Evolutionary conservation across 2,888 invertebrate species (phyloP).

Genomic region (Rosalia funebris): DNA sequence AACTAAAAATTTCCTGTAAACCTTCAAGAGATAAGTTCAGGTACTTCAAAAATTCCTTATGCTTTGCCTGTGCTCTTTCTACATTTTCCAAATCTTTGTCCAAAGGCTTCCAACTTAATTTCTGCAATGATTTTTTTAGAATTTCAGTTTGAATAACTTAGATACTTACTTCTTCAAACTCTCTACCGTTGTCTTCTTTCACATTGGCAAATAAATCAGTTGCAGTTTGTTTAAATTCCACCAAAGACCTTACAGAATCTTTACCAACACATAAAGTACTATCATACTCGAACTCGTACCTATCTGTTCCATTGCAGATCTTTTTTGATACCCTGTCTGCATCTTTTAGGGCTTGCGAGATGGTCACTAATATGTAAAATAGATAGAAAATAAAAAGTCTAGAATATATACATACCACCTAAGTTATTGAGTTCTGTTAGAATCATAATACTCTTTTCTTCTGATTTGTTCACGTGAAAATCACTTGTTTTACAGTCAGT

Average conservation of each 20-base stretch:
- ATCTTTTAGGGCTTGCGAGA: slow-evolving; percentile 1
- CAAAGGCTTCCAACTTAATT: background rate
- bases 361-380: background rate
- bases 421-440: background rate
- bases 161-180: background rate
- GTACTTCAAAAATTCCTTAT: background rate
- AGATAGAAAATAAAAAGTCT: background rate
- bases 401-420: background rate
- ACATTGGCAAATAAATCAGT: slow-evolving; percentile 3
- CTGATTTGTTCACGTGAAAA: background rate
- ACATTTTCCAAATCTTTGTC: background rate
- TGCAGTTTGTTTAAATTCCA: slow-evolving; percentile 5
- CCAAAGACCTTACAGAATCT: slow-evolving; percentile 4
- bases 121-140: background rate
- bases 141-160: background rate
- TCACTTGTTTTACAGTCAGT: too few relatives aligned
- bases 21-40: background rate
- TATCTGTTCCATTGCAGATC: background rate
- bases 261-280: background rate
- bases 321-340: background rate
- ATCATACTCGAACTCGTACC: background rate
- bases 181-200: background rate
- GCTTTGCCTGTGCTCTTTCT: background rate
- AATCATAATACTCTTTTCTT: background rate
- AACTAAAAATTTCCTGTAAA: background rate